A percentile compares a stretch with the other conserved stretches of the same genome.
Conservation (phyloP, 2,113 vertebrate species). For the Hippoglossus stenolepis region DNA sequence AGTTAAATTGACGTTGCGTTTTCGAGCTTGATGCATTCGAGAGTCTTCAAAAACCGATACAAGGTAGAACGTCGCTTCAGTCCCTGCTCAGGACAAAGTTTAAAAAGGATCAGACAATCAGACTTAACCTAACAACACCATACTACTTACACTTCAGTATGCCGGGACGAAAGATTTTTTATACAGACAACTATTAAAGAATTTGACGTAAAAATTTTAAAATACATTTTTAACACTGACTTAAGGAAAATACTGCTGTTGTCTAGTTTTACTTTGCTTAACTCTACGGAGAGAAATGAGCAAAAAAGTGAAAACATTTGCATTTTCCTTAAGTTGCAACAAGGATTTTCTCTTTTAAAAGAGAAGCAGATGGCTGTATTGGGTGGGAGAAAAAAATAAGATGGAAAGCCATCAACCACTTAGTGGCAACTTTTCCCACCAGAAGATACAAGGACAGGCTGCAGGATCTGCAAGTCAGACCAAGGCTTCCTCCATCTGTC, state of each 20-base stretch:
- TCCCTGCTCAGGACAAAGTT: slow-evolving; percentile 37
- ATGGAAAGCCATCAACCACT: slow-evolving; percentile 66
- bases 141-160: slow-evolving; percentile 55
- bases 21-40: slow-evolving; percentile 17
- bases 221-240: slow-evolving; percentile 83
- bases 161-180: slow-evolving; percentile 35
- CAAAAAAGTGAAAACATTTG: slow-evolving; percentile 49
- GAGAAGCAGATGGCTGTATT: slow-evolving; percentile 80
- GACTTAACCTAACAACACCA: slow-evolving; percentile 42
- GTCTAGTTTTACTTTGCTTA: slow-evolving; percentile 29
- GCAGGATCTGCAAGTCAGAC: slow-evolving; percentile 60
- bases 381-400: slow-evolving; percentile 37
- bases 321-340: slow-evolving; percentile 67
- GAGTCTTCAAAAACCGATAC: slow-evolving; percentile 35
- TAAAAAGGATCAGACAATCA: neutral
- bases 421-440: slow-evolving; percentile 73
- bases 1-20: slow-evolving; percentile 35
- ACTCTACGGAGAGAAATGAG: slow-evolving; percentile 6
- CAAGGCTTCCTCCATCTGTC: slow-evolving; percentile 61
- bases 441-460: slow-evolving; percentile 63
- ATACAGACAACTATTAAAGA: slow-evolving; percentile 63
- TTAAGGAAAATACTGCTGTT: slow-evolving; percentile 60
- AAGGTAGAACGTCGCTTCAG: slow-evolving; percentile 27
- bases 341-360: slow-evolving; percentile 73
- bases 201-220: slow-evolving; percentile 73